These are phyloP conservation scores for Nyctereutes procyonoides DNA, from an alignment of 2,113 vertebrate genomes.

Conservation along the genomic window DNA sequence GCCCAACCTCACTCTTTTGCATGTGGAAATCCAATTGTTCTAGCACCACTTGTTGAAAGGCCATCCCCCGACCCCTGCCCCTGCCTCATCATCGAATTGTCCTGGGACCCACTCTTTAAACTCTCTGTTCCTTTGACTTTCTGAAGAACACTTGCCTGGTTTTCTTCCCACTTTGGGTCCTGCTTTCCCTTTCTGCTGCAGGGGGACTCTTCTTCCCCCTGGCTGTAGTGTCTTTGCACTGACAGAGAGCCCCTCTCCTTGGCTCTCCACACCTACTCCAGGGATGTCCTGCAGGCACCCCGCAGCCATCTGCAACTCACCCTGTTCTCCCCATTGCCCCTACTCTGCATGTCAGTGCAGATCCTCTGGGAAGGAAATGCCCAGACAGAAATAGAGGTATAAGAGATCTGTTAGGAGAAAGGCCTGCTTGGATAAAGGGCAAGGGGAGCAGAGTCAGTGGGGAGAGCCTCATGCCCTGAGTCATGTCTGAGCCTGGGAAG, in stretches of 20 bases:
- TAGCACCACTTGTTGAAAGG: neutral
- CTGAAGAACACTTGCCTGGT: neutral
- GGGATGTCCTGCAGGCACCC: neutral
- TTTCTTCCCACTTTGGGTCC: neutral
- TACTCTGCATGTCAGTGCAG: neutral
- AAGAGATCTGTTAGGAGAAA: neutral
- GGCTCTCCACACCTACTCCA: neutral
- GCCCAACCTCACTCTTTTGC: neutral
- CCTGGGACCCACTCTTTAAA: neutral
- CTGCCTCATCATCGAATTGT: too few species aligned
- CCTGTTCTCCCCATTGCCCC: too few species aligned
- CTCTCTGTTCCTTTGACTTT: neutral
- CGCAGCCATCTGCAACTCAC: neutral
- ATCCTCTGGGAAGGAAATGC: neutral
- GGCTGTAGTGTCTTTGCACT: too few species aligned
- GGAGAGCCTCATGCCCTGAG: neutral
- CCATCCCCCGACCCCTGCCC: neutral
- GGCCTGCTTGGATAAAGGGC: neutral
- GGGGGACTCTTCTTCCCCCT: neutral
- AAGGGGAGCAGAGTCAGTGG: neutral
- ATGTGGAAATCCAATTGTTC: neutral
- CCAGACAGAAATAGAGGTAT: neutral
- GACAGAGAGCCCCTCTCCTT: neutral
- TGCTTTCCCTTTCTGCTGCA: neutral
- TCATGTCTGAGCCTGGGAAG: neutral